Base-by-base conservation (phyloP, 2,888 invertebrate species). In the Agrilus cyanescens region DNA sequence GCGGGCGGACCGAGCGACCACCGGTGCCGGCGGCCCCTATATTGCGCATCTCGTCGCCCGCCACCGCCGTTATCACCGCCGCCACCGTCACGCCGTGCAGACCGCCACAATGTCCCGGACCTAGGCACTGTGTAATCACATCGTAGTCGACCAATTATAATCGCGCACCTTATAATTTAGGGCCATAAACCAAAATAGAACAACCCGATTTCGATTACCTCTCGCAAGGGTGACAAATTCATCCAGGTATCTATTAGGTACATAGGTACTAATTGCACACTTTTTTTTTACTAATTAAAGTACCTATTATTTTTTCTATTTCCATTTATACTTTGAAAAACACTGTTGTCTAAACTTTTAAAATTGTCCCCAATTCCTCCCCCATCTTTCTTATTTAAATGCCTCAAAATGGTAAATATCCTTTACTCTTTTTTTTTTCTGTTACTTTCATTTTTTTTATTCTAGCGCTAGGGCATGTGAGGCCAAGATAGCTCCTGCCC, bases 181-280 rank as follows among this genome's bases (percentile, higher is more conserved):
- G 56, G 61, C 59, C 61, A 63, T 65, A 65, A 65, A 64, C 62
- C 59, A 65, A 63, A 63, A 63, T 63, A 62, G 60, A 54, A 52
- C 38, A 41, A 35, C 39, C 43, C 45, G 33, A 37, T 25, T 36
- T 35, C 43, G 38, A 34, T 41, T 41, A 45, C 46, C 43, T 38
- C 45, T 44, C 37, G 32, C 37, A 18, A 31, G 39, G 47, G 47
- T 46, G 47, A 47, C 47, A 47, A 25, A 25, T 25, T 25, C 25
- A 25, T 25, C 25, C 25, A 20, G 18, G 37, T 25, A 25, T n/a
- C n/a, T n/a, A n/a, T n/a, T n/a, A n/a, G n/a, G n/a, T n/a, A n/a
- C n/a, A n/a, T n/a, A n/a, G n/a, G n/a, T 25, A 25, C 25, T 25
- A 25, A 25, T 25, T 25, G 25, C 25, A 25, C 25, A 25, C 25